Evolutionary conservation across 2,888 invertebrate species (phyloP).

Genomic region (Sycophila texana): DNA sequence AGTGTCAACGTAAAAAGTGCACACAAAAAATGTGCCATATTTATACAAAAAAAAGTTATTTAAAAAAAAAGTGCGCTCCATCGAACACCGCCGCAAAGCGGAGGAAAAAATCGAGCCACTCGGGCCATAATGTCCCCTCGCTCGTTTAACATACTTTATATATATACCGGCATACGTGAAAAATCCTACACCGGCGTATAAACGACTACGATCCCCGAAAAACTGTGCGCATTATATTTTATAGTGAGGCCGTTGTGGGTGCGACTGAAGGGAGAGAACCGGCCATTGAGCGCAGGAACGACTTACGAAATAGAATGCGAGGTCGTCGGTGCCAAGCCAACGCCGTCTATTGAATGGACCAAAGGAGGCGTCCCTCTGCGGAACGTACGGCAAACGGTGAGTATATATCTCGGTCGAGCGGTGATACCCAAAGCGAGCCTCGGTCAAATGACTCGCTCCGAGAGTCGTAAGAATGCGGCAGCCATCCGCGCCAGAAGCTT

Average conservation of each 20-base stretch:
- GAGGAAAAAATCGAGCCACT: too few species aligned
- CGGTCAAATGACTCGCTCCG: constrained; percentile 31
- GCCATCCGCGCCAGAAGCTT: constrained; percentile 41
- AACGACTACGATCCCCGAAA: constrained; percentile 11
- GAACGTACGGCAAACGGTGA: constrained; percentile 82
- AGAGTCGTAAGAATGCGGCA: constrained; percentile 1
- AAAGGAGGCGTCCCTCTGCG: constrained; percentile 83
- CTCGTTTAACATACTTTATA: background rate
- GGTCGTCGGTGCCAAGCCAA: constrained; percentile 85
- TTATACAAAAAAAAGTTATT: too few species aligned
- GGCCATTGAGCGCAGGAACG: constrained; percentile 83
- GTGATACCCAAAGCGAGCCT: background rate
- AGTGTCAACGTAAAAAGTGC: too few species aligned
- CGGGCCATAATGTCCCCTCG: too few species aligned
- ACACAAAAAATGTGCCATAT: too few species aligned
- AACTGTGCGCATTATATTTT: constrained; percentile 63
- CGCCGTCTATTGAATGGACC: constrained; percentile 88
- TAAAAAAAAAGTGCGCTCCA: too few species aligned
- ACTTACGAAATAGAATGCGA: constrained; percentile 85
- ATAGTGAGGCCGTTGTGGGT: constrained; percentile 85
- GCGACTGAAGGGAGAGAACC: constrained; percentile 82
- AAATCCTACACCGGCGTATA: background rate
- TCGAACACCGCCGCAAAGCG: too few species aligned
- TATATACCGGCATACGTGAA: constrained; percentile 1
- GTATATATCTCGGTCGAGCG: constrained; percentile 62